A percentile compares a stretch with the other conserved stretches of the same genome.
Conservation (phyloP, 2,113 vertebrate genomes). For the Todiramphus saurophagus region DNA sequence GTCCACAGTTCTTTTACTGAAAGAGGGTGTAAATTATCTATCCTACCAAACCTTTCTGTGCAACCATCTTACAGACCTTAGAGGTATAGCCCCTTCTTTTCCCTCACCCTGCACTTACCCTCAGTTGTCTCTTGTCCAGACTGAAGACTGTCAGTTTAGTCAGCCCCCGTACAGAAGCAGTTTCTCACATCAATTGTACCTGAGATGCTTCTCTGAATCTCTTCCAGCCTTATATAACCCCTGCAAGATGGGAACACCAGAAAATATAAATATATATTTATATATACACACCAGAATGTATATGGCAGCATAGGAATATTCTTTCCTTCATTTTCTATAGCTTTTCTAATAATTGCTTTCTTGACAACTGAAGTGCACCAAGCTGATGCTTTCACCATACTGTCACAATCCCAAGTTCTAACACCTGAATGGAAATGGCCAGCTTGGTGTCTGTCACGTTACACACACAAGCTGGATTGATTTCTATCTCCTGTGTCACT, state of each 20-base stretch:
- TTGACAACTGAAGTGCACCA: not conserved
- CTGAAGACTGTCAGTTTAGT: not conserved
- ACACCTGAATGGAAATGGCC: not conserved
- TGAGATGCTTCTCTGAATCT: not conserved
- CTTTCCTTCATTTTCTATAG: not conserved
- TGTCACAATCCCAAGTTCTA: not conserved
- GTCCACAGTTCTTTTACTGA: not conserved
- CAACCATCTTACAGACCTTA: not conserved
- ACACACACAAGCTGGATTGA: not conserved
- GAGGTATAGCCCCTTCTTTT: not conserved
- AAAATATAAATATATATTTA: not conserved
- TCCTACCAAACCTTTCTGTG: not conserved
- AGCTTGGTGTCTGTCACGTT: not conserved
- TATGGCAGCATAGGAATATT: not conserved
- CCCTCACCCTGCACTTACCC: not conserved
- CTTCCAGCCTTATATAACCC: not conserved
- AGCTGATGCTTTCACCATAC: not conserved
- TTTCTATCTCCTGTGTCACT: not conserved
- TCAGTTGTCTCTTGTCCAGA: not conserved
- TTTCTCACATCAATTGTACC: not conserved
- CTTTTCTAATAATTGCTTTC: not conserved
- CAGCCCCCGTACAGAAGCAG: not conserved
- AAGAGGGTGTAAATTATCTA: not conserved
- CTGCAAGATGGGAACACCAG: not conserved
- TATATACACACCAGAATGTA: too few species aligned